Evolutionary conservation across 64 coral and sea anemone species (phyloP), one percentile per base, ranked within the genome.

Genomic region (Montipora capricornis): DNA sequence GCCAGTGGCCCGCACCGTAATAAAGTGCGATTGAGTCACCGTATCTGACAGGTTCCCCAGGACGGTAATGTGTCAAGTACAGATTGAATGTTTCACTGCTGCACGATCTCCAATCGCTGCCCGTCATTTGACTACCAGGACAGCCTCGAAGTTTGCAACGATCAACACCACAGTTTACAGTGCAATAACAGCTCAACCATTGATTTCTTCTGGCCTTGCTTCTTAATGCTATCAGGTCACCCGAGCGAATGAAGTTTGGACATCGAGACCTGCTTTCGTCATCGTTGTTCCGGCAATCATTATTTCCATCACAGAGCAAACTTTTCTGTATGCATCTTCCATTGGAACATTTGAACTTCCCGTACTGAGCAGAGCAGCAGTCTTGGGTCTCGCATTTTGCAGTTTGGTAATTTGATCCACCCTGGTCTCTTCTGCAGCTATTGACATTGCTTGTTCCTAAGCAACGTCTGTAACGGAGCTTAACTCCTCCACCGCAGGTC

Each of bases 221-320:
- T 26, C 8, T 80, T 15, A 80, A 59, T 55, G 78, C 78, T 26
- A 80, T 59, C 51, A 20, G 2, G 51, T 80, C 78, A 58, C 78
- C 78, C 51, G 78, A 80, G 1, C 78, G 78, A 80, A 80, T 80
- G 46, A 8, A 80, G 49, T 80, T n/a, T 80, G 78, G 78, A 59
- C 78, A 80, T 22, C n/a, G 78, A 59, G 14, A 55, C 3, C 46
- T 58, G 78, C 51, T 80, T 8, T 80, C 78, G 50, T 80, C 78
- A 19, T 80, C n/a, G 50, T 59, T 80, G 78, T 80, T 80, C 0
- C 78, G 4, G 55, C 78, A 80, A 59, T 80, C 78, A 58, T 80
- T 80, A 8, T 80, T 52, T 57, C 78, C 78, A 48, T 80, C 78
- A 80, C 78, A 80, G 1, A 58, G 15, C 17, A 47, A 80, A 24